A percentile compares a stretch with the other conserved stretches of the same genome.
phyloP scores from a whole-genome alignment of 2,888 invertebrate genomes.

The Darwinula stevensoni region DNA sequence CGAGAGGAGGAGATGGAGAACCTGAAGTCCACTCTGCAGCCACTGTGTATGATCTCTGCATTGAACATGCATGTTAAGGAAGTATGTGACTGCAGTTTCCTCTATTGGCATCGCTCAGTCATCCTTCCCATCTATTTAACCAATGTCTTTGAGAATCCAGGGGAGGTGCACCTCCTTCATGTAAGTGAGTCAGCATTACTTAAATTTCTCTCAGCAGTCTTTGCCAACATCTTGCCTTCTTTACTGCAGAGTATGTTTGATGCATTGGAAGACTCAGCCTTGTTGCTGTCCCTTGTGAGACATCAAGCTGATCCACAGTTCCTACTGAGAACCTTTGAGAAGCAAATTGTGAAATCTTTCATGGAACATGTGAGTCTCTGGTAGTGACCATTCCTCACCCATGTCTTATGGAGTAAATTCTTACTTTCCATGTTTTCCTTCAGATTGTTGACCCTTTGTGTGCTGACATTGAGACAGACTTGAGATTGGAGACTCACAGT shows the following conservation, averaged over 20 bases:
- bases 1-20: conserved; percentile 29
- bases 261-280: conserved; percentile 20
- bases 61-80: conserved; percentile 23
- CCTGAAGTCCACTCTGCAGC: conserved; percentile 28
- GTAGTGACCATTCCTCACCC: too few relatives aligned
- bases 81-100: conserved; percentile 39
- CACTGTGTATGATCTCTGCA: conserved; percentile 30
- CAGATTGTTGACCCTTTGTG: conserved; percentile 32
- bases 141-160: conserved; percentile 33
- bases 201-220: too few relatives aligned
- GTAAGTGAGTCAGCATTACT: too few relatives aligned
- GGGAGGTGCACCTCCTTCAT: too few relatives aligned
- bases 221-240: too few relatives aligned
- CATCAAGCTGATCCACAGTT: too few relatives aligned
- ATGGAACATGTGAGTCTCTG: too few relatives aligned
- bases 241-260: conserved; percentile 21
- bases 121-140: conserved; percentile 43
- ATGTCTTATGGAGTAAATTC: too few relatives aligned
- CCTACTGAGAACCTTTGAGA: too few relatives aligned
- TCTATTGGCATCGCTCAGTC: conserved; percentile 52
- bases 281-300: conserved; percentile 13
- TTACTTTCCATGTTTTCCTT: too few relatives aligned
- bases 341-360: too few relatives aligned
- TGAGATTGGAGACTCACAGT: conserved; percentile 68
- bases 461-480: conserved; percentile 63